A percentile compares a stretch with the other conserved stretches of the same genome.
phyloP scores from a whole-genome alignment of 1,140 invertebrate species.

The Triops longicaudatus region DNA sequence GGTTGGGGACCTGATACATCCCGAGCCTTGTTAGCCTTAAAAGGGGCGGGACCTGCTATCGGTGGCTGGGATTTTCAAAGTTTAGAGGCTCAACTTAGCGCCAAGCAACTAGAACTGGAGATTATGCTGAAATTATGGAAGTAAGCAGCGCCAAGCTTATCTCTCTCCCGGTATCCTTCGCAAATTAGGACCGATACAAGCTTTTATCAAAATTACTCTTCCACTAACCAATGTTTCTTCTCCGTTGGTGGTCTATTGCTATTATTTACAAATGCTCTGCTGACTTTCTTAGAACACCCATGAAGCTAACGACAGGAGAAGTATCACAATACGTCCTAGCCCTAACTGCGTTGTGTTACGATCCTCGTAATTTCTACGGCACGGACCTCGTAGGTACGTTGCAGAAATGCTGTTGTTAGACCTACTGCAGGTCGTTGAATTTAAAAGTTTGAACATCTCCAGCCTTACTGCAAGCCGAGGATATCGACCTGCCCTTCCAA shows the following conservation, averaged over 20 bases:
- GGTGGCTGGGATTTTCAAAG: constrained; percentile 27
- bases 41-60: constrained; percentile 31
- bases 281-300: neutral
- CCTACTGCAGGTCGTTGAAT: neutral
- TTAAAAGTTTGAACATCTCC: constrained; percentile 20
- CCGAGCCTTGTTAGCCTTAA: constrained; percentile 34
- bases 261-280: neutral
- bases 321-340: constrained; percentile 65
- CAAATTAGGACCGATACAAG: neutral
- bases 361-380: constrained; percentile 69
- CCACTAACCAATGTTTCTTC: too few relatives aligned
- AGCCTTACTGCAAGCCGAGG: constrained; percentile 38
- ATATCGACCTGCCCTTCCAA: constrained; percentile 54
- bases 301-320: constrained; percentile 57
- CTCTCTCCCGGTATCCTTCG: too few relatives aligned
- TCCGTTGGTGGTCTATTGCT: too few relatives aligned
- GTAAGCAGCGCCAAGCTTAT: too few relatives aligned
- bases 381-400: constrained; percentile 61
- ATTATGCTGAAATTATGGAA: constrained; percentile 68
- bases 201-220: neutral
- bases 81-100: constrained; percentile 63
- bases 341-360: constrained; percentile 64
- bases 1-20: constrained; percentile 35
- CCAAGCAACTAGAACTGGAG: constrained; percentile 74
- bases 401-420: neutral